Conservation (phyloP, 2,797 vertebrate species). For the Karalla daura region DNA sequence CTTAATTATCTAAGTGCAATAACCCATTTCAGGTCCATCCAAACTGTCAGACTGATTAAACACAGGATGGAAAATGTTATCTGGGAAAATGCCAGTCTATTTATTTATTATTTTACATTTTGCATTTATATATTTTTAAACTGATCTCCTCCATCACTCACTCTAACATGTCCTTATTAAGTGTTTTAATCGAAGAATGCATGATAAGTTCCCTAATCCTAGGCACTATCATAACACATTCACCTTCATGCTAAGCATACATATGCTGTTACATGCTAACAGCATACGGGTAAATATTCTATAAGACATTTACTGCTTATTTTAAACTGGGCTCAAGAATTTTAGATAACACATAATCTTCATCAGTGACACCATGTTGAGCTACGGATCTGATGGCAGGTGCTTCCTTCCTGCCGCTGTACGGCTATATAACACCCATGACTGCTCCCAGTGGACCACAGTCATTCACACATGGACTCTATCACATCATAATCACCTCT, state of each 20-base stretch:
- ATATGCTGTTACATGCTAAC: neutral
- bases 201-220: neutral
- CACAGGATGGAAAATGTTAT: slow-evolving; percentile 34
- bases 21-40: slow-evolving; percentile 57
- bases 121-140: neutral
- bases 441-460: no score
- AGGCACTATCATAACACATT: neutral
- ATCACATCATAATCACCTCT: no score
- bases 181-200: neutral
- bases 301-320: neutral
- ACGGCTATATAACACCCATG: no score
- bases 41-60: slow-evolving; percentile 61
- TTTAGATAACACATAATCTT: neutral
- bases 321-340: neutral
- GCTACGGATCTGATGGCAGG: neutral
- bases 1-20: slow-evolving; percentile 65
- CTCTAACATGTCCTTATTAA: neutral
- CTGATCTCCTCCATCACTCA: neutral
- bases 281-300: no score
- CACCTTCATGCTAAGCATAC: neutral
- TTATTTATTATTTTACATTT: neutral
- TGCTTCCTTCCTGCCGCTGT: neutral
- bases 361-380: neutral
- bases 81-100: slow-evolving; percentile 16
- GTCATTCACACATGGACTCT: no score